phyloP scores from a whole-genome alignment of 2,113 vertebrate species.

The Syrrhaptes paradoxus region DNA sequence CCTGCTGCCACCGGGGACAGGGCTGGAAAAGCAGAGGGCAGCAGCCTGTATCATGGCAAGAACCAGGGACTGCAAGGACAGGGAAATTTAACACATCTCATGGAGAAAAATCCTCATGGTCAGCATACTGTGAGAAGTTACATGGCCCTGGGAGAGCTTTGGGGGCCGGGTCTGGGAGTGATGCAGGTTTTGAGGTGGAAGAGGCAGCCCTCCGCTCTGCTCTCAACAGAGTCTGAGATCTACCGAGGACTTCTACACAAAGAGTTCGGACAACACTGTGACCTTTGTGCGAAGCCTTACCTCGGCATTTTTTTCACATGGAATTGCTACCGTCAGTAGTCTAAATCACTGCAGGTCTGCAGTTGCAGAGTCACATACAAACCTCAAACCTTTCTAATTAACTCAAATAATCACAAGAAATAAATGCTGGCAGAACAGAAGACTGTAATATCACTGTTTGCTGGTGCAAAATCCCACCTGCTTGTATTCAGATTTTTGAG shows the following conservation, averaged over 20 bases:
- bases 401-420: background rate
- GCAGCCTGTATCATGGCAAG: background rate
- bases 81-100: background rate
- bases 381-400: background rate
- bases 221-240: background rate
- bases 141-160: fast-evolving
- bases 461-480: background rate
- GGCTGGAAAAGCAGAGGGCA: background rate
- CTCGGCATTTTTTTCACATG: background rate
- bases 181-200: fast-evolving
- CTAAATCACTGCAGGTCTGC: background rate
- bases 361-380: background rate
- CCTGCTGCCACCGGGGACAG: background rate
- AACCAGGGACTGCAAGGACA: background rate
- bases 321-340: background rate
- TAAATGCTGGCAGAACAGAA: background rate
- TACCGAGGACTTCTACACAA: fast-evolving
- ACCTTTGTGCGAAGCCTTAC: background rate
- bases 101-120: too few relatives aligned
- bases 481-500: background rate
- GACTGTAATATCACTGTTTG: background rate
- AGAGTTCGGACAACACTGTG: fast-evolving
- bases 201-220: background rate
- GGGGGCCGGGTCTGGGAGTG: fast-evolving
- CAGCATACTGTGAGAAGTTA: fast-evolving